Base-by-base conservation (phyloP, 1,140 invertebrate species). In the Geopemphigus sp. region DNA sequence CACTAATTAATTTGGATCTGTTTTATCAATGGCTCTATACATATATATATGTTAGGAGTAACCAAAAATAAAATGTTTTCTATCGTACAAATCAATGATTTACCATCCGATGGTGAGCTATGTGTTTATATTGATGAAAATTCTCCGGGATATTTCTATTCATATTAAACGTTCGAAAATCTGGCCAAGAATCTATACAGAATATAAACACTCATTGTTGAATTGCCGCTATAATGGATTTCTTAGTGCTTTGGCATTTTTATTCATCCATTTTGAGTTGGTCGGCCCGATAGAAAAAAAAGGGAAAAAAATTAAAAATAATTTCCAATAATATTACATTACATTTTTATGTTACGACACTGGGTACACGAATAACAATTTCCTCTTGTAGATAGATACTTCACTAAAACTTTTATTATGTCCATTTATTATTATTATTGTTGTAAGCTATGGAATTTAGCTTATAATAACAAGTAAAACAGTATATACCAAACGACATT, bases 291-390 rank as follows among this genome's bases (percentile, higher is more conserved):
- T 22, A 11, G 64, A 17, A 50, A 24, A 50, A 50, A 68, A 17
- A 12, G 24, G 50, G 22, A 68, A 12, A 17, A 4, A 50, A 68
- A 45, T 39, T n/a, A 66, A 68, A 68, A 39, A 56, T 19, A n/a
- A 29, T 39, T 61, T 61, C 26, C 32, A 24, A 59, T 59, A 76
- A 22, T 76, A 76, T 59, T 22, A 76, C 32, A 26, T 54, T 76
- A 76, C 6, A 45, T 39, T 76, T 76, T 76, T 59, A 76, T 39
- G 29, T 59, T 45, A 61, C 56, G 32, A 57, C n/a, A 12, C n/a
- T n/a, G 59, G 73, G 56, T 76, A 76, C 54, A 59, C 12, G 12
- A 26, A 76, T 59, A 76, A 57, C n/a, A 74, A 59, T 74, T 74
- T 57, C 59, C 54, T 32, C 17, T n/a, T n/a, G n/a, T n/a, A n/a